Evolutionary conservation across 2,797 vertebrate species (phyloP), one percentile per base, ranked within the genome.

Genomic region (Hydrocynus forskahlii): DNA sequence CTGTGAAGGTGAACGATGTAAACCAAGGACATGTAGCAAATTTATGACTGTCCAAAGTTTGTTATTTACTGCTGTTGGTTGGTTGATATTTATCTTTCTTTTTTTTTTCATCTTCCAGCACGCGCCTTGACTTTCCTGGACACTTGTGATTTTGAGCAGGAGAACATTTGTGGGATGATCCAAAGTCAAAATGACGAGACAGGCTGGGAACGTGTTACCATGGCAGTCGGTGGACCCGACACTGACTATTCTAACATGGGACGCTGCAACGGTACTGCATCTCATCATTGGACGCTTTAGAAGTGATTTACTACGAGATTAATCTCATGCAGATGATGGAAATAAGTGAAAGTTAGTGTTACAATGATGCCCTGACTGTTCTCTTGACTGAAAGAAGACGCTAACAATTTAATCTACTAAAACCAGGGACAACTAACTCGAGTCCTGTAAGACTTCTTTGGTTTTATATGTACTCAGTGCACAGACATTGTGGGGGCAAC

Each of bases 111-210:
- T n/a, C 38, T 50, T 35, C 13, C 38, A 79, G 70, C 71, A 70
- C 63, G 38, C 73, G 94, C 93, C 38, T 87, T 95, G 70, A 98
- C 93, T 2, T 99, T 98, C 86, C 90, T 98, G 94, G 97, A 98
- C 84, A 95, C 95, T 0, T 99, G 98, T 59, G 91, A 94, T 90
- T 99, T 98, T 94, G 98, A 99, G 88, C 89, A 92, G 68, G 96
- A 95, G 84, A 98, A 97, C 79, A 94, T 98, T 67, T 98, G 97
- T 70, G 97, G 97, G 13, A 97, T 98, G 96, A 91, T 97, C 89
- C 97, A 98, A 92, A 94, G 94, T 81, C 86, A 91, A 82, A 91
- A 19, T 0, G 92, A 94, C 81, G 85, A 35, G 50, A 88, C 79
- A 1, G 94, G 95, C 64, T 98, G 97, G 97, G 78, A 87, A 0